Conservation (phyloP, 2,797 vertebrate genomes). For the Hafferia zeledoni region DNA sequence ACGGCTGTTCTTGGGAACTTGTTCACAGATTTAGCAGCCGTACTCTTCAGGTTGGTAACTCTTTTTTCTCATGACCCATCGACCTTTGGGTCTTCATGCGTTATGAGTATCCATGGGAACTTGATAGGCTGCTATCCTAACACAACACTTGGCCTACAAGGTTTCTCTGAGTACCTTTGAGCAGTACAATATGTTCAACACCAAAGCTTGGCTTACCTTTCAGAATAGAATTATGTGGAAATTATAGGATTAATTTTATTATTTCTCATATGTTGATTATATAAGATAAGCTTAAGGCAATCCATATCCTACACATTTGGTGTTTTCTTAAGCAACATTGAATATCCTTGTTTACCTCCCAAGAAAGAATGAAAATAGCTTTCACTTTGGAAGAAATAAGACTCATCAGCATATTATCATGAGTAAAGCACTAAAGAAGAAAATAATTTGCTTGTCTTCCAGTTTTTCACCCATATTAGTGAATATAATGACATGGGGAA, state of each 20-base stretch:
- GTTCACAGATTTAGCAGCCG: not conserved
- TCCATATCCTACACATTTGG: not conserved
- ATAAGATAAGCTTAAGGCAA: not conserved
- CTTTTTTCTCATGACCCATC: conserved; percentile 48
- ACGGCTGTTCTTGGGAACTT: not conserved
- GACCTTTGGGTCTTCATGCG: conserved; percentile 48
- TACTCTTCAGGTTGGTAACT: conserved; percentile 2
- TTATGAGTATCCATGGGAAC: conserved; percentile 51
- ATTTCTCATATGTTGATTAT: not conserved
- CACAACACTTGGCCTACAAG: not conserved
- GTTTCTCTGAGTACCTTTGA: not conserved
- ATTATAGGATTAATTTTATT: not conserved
- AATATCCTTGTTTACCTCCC: not conserved
- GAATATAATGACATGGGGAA: not conserved
- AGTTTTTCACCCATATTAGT: not conserved
- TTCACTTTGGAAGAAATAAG: not conserved
- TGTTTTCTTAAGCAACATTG: not conserved
- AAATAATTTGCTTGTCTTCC: not conserved
- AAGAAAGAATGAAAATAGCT: not conserved
- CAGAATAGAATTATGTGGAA: not conserved
- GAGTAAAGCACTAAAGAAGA: not conserved
- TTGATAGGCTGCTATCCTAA: not conserved
- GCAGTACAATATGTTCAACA: not conserved
- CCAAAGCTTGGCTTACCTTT: not conserved
- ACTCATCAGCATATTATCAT: not conserved